Evolutionary conservation across 2,113 vertebrate genomes (phyloP).

Genomic region (Crypturellus undulatus): DNA sequence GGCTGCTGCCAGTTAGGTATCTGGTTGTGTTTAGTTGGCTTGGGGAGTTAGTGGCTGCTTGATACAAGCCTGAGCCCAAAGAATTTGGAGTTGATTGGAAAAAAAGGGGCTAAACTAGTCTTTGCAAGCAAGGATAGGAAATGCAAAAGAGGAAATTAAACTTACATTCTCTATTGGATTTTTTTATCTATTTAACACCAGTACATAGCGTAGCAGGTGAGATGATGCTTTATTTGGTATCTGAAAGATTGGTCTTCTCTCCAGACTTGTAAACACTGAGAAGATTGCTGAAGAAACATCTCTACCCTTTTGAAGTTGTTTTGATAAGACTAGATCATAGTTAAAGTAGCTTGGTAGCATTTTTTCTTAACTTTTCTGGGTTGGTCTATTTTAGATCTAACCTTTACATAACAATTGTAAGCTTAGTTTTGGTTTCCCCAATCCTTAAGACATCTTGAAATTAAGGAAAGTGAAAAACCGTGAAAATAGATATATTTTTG

Average conservation of each 20-base stretch:
- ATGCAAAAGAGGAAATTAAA: background rate
- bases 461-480: background rate
- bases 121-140: background rate
- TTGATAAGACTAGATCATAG: background rate
- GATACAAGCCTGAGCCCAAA: background rate
- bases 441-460: background rate
- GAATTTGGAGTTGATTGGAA: background rate
- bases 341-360: background rate
- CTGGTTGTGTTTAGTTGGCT: background rate
- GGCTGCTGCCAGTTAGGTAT: background rate
- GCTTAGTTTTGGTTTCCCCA: background rate
- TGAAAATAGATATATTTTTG: background rate
- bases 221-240: background rate
- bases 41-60: background rate
- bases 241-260: background rate
- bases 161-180: background rate
- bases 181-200: background rate
- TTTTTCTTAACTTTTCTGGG: background rate
- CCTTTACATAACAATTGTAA: background rate
- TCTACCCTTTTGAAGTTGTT: background rate
- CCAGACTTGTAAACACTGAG: background rate
- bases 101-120: background rate
- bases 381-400: background rate
- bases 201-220: background rate
- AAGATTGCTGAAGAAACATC: background rate